These are phyloP conservation scores for Zelleria hepariella DNA, from an alignment of 2,888 invertebrate genomes.

Conservation along the genomic window DNA sequence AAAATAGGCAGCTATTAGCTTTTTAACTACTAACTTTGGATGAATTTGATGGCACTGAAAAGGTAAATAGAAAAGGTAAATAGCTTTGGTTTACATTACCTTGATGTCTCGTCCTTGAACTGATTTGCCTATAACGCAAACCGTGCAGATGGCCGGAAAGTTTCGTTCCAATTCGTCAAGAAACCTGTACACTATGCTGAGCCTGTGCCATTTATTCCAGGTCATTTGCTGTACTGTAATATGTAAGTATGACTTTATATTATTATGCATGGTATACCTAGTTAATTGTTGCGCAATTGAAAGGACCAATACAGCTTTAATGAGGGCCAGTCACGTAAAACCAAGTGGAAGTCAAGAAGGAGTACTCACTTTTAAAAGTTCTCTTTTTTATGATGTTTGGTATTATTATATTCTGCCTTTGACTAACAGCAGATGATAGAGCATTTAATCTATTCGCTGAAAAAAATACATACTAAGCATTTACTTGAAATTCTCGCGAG, in stretches of 20 bases:
- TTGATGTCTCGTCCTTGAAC: constrained; percentile 82
- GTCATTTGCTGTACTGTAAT: constrained; percentile 67
- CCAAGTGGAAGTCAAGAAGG: too few species aligned
- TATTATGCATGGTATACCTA: background rate
- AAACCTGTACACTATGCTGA: constrained; percentile 81
- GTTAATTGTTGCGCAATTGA: too few species aligned
- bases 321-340: too few species aligned
- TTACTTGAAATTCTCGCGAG: background rate
- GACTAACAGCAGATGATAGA: background rate
- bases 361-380: background rate
- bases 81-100: constrained; percentile 39
- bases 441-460: background rate
- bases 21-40: too few species aligned
- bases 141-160: constrained; percentile 81
- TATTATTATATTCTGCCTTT: background rate
- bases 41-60: too few species aligned
- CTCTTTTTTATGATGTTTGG: background rate
- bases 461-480: background rate
- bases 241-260: background rate
- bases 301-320: too few species aligned
- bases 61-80: background rate
- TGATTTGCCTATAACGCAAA: constrained; percentile 83
- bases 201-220: constrained; percentile 83
- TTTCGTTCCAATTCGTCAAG: constrained; percentile 82
- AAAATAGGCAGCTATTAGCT: too few species aligned